phyloP scores from a whole-genome alignment of 2,888 invertebrate genomes.

The Aleiodes testaceus region DNA sequence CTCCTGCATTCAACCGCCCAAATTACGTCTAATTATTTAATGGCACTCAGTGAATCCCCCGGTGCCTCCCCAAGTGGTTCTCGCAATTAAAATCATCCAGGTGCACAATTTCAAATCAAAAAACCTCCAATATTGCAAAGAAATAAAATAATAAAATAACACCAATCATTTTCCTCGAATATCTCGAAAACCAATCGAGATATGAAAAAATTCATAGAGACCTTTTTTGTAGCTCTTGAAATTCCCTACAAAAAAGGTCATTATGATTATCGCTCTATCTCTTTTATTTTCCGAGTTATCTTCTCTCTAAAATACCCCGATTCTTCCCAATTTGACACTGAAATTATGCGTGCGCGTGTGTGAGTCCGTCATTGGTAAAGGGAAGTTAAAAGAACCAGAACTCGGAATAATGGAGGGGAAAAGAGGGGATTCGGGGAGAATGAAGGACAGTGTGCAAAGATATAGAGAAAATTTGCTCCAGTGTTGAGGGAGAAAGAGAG shows the following conservation, averaged over 20 bases:
- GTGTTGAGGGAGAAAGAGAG: constrained; percentile 33
- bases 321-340: constrained; percentile 65
- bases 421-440: constrained; percentile 33
- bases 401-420: constrained; percentile 38
- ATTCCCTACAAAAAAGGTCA: too few species aligned
- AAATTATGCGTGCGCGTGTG: constrained; percentile 32
- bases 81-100: constrained; percentile 27
- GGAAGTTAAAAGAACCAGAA: constrained; percentile 27
- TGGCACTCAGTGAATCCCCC: constrained; percentile 64
- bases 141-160: too few species aligned
- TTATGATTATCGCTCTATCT: too few species aligned
- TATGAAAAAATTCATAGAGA: too few species aligned
- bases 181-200: too few species aligned
- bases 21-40: constrained; percentile 71
- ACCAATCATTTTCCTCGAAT: too few species aligned
- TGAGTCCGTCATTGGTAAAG: constrained; percentile 24
- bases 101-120: not conserved
- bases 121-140: too few species aligned
- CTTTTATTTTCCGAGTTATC: too few species aligned
- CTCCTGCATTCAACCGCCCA: constrained; percentile 63
- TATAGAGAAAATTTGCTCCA: constrained; percentile 13
- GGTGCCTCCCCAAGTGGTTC: constrained; percentile 57
- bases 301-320: too few species aligned
- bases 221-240: too few species aligned
- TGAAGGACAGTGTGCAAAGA: constrained; percentile 26